Evolutionary conservation across 1,140 invertebrate genomes (phyloP).

Genomic region (Diploscapter pachys): DNA sequence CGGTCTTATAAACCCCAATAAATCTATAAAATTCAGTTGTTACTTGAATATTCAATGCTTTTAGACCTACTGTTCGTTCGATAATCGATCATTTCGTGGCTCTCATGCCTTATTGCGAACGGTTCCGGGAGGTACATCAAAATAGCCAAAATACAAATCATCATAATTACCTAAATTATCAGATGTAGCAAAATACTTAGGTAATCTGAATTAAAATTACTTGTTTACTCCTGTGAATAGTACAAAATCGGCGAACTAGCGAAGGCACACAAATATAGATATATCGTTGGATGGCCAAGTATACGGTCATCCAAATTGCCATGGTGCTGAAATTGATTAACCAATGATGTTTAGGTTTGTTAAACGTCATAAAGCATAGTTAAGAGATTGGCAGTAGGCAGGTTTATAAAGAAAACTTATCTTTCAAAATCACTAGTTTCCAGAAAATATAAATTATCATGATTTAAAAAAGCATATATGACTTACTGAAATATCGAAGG

Average conservation of each 20-base stretch:
- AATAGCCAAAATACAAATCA: constrained; percentile 49
- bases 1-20: constrained; percentile 9
- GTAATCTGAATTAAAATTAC: constrained; percentile 20
- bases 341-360: too few relatives aligned
- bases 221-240: constrained; percentile 54
- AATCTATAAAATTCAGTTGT: constrained; percentile 2
- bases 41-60: neutral
- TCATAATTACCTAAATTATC: constrained; percentile 48
- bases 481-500: constrained; percentile 55
- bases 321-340: constrained; percentile 21
- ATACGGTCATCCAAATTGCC: constrained; percentile 51
- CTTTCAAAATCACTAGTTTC: too few relatives aligned
- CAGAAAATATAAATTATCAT: too few relatives aligned
- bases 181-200: neutral
- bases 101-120: constrained; percentile 40
- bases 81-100: neutral
- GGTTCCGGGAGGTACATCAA: constrained; percentile 53
- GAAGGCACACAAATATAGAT: constrained; percentile 58
- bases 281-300: constrained; percentile 54
- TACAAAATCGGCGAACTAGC: constrained; percentile 50
- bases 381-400: too few relatives aligned
- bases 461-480: too few relatives aligned
- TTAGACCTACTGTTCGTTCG: neutral
- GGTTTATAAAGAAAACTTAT: too few relatives aligned
- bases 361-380: too few relatives aligned